Evolutionary conservation across 2,888 invertebrate genomes (phyloP).

Genomic region (Hybos culiciformis): DNA sequence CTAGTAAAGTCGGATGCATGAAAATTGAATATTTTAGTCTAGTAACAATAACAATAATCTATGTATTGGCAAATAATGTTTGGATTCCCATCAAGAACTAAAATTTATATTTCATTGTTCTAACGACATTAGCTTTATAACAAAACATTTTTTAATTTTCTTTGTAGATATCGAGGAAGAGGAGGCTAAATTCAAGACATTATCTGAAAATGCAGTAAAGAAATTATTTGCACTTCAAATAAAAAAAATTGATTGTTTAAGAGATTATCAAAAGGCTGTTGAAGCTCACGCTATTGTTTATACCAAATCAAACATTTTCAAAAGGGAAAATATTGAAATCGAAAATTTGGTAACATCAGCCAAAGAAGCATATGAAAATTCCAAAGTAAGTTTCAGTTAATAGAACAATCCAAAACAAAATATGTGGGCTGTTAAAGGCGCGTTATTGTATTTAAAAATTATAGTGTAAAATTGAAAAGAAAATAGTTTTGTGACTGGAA

Average conservation of each 20-base stretch:
- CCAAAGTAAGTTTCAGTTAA: conserved; percentile 16
- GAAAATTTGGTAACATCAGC: conserved; percentile 16
- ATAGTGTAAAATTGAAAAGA: too few relatives aligned
- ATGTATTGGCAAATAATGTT: too few relatives aligned
- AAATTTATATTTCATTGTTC: too few relatives aligned
- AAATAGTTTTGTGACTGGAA: too few relatives aligned
- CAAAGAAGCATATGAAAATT: conserved; percentile 23
- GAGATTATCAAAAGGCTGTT: conserved; percentile 22
- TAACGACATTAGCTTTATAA: neutral
- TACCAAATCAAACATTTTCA: conserved; percentile 20
- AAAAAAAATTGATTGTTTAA: conserved; percentile 21
- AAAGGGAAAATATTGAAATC: conserved; percentile 19
- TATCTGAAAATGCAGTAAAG: conserved; percentile 18
- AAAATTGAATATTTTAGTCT: too few relatives aligned
- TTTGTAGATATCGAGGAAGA: conserved; percentile 22
- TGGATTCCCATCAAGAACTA: too few relatives aligned
- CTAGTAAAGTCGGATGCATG: too few relatives aligned
- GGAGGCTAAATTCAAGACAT: conserved; percentile 19
- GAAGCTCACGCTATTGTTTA: conserved; percentile 20
- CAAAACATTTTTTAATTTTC: conserved; percentile 16
- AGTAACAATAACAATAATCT: too few relatives aligned
- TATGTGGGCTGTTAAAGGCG: too few relatives aligned
- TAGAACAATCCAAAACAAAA: neutral
- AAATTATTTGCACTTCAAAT: conserved; percentile 24
- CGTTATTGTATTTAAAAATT: too few relatives aligned